A percentile compares a stretch with the other conserved stretches of the same genome.
phyloP scores from a whole-genome alignment of 1,140 invertebrate species.

The Neodiprion pinetum region DNA sequence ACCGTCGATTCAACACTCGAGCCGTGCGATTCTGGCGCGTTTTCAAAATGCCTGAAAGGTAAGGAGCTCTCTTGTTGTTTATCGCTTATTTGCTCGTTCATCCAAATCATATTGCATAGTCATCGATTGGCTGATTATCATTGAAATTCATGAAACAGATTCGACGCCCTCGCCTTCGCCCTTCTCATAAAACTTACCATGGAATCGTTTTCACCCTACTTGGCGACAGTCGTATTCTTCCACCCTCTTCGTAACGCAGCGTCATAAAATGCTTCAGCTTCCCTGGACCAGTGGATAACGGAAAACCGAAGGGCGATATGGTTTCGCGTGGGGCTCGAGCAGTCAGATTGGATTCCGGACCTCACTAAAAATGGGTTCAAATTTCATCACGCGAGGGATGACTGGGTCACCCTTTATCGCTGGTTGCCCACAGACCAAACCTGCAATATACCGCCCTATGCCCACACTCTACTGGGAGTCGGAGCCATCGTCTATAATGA shows the following conservation, averaged over 20 bases:
- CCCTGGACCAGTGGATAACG: constrained; percentile 73
- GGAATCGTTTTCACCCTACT: too few relatives aligned
- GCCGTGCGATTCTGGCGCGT: constrained; percentile 60
- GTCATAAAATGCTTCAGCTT: constrained; percentile 64
- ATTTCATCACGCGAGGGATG: constrained; percentile 84
- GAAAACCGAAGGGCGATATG: constrained; percentile 78
- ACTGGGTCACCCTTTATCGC: constrained; percentile 80
- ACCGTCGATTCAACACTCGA: constrained; percentile 70
- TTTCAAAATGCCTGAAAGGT: constrained; percentile 68
- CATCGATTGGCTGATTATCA: too few relatives aligned
- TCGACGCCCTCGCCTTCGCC: neutral
- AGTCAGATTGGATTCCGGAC: constrained; percentile 79
- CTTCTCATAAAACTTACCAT: neutral
- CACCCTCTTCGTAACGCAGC: too few relatives aligned
- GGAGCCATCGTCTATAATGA: constrained; percentile 86
- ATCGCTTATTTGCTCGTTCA: constrained; percentile 25
- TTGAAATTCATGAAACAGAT: too few relatives aligned
- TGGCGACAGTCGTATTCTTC: too few relatives aligned
- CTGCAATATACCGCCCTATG: constrained; percentile 79
- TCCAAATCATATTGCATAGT: constrained; percentile 10
- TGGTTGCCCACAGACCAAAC: constrained; percentile 75
- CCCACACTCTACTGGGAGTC: constrained; percentile 88
- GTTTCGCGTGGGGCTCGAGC: constrained; percentile 77
- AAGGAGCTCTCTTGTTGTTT: constrained; percentile 24
- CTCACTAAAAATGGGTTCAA: constrained; percentile 82